Evolutionary conservation across 2,888 invertebrate species (phyloP).

Genomic region (Globia sparganii): DNA sequence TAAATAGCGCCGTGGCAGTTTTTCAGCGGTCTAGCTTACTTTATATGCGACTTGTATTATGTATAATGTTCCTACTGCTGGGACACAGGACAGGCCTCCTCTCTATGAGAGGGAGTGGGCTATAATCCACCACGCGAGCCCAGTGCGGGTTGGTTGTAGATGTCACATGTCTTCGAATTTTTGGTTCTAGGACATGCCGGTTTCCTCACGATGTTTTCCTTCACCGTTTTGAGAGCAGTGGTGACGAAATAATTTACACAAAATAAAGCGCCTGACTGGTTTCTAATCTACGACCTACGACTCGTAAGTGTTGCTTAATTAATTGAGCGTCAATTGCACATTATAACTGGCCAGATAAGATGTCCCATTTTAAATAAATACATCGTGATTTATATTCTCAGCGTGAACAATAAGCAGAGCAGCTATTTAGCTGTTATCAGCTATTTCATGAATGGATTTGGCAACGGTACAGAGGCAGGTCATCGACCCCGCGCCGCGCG

Average conservation of each 20-base stretch:
- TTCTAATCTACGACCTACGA: neutral
- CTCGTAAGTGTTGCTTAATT: neutral
- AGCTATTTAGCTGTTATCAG: slow-evolving; percentile 63
- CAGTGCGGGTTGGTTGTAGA: too few relatives aligned
- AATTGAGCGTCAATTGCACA: neutral
- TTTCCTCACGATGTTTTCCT: too few relatives aligned
- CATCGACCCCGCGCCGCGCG: slow-evolving; percentile 59
- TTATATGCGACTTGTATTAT: too few relatives aligned
- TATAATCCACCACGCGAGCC: too few relatives aligned
- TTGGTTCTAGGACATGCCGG: too few relatives aligned
- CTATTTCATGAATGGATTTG: slow-evolving; percentile 68
- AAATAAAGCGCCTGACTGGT: neutral
- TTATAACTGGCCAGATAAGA: neutral
- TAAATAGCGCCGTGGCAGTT: too few relatives aligned
- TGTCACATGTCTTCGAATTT: too few relatives aligned
- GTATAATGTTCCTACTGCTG: neutral
- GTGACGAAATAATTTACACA: neutral
- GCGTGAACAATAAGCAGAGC: slow-evolving; percentile 29
- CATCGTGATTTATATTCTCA: slow-evolving; percentile 15
- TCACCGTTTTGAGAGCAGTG: neutral
- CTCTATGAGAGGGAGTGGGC: too few relatives aligned
- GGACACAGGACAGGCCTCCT: neutral
- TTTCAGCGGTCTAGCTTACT: too few relatives aligned
- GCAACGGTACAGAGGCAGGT: slow-evolving; percentile 65
- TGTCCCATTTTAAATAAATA: neutral